These are phyloP conservation scores for Apaloderma vittatum DNA, from an alignment of 2,113 vertebrate genomes.

Conservation along the genomic window DNA sequence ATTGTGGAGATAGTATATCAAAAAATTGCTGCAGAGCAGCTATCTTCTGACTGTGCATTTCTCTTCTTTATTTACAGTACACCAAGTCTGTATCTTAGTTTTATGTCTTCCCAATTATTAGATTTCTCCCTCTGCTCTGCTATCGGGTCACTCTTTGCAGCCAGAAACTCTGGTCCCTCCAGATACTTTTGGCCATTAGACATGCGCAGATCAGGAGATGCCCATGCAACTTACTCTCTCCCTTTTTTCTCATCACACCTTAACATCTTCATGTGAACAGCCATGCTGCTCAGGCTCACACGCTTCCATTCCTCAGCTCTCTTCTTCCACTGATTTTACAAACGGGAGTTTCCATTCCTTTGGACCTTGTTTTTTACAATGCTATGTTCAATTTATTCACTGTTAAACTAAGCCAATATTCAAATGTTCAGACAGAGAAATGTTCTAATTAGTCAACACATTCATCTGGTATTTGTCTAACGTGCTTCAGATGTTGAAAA, in stretches of 20 bases:
- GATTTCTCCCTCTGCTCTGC: slow-evolving; percentile 15
- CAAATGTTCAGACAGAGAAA: slow-evolving; percentile 24
- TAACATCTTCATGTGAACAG: background rate
- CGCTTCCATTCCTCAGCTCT: background rate
- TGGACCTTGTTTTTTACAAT: slow-evolving; percentile 10
- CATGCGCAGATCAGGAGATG: background rate
- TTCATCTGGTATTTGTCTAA: slow-evolving; percentile 20
- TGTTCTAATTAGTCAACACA: slow-evolving; percentile 50
- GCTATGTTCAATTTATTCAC: background rate
- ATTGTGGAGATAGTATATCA: slow-evolving; percentile 59
- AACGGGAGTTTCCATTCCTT: background rate
- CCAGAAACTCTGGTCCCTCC: background rate
- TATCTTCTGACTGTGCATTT: slow-evolving; percentile 46
- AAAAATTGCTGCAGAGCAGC: slow-evolving; percentile 56
- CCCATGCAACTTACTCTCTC: background rate
- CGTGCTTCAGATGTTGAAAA: slow-evolving; percentile 42
- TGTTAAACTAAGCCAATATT: slow-evolving; percentile 16
- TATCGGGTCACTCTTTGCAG: background rate
- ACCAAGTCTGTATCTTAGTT: slow-evolving; percentile 16
- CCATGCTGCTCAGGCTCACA: background rate
- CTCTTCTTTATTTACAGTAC: slow-evolving; percentile 38
- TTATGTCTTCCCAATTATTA: slow-evolving; percentile 38
- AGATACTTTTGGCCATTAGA: background rate
- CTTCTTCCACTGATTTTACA: background rate
- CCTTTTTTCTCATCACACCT: background rate